A percentile compares a stretch with the other conserved stretches of the same genome.
These are phyloP conservation scores for Oostethus manadensis DNA, from an alignment of 2,113 vertebrate genomes.

Conservation along the genomic window DNA sequence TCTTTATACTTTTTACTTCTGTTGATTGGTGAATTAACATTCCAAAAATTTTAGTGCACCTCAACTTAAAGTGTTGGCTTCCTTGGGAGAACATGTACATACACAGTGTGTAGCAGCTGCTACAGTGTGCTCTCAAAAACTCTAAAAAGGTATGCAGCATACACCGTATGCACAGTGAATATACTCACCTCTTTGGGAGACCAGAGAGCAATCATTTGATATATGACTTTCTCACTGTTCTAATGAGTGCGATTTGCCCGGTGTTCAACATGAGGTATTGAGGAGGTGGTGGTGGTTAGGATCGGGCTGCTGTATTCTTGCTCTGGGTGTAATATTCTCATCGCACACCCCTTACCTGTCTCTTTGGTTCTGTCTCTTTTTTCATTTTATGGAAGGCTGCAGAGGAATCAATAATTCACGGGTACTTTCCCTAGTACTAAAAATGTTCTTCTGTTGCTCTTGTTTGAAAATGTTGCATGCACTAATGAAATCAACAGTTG, in stretches of 20 bases:
- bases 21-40: too few relatives aligned
- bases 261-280: constrained; percentile 22
- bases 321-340: constrained; percentile 31
- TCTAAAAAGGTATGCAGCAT: not conserved
- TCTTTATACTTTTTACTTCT: too few relatives aligned
- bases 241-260: constrained; percentile 48
- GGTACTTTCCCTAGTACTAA: not conserved
- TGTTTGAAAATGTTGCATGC: not conserved
- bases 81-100: not conserved
- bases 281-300: constrained; percentile 5
- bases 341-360: constrained; percentile 20
- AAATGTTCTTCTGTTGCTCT: constrained; percentile 1
- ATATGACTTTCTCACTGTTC: constrained; percentile 44
- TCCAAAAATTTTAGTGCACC: too few relatives aligned
- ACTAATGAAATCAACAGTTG: not conserved
- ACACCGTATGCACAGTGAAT: constrained; percentile 8
- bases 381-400: constrained; percentile 2
- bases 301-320: constrained; percentile 19
- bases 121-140: not conserved
- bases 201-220: constrained; percentile 50
- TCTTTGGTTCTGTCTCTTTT: constrained; percentile 32
- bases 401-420: not conserved
- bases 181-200: constrained; percentile 24
- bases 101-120: constrained; percentile 1
- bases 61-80: too few relatives aligned